A percentile compares a stretch with the other conserved stretches of the same genome.
These are phyloP conservation scores for Falco cherrug DNA, from an alignment of 2,797 vertebrate species.

Conservation along the genomic window DNA sequence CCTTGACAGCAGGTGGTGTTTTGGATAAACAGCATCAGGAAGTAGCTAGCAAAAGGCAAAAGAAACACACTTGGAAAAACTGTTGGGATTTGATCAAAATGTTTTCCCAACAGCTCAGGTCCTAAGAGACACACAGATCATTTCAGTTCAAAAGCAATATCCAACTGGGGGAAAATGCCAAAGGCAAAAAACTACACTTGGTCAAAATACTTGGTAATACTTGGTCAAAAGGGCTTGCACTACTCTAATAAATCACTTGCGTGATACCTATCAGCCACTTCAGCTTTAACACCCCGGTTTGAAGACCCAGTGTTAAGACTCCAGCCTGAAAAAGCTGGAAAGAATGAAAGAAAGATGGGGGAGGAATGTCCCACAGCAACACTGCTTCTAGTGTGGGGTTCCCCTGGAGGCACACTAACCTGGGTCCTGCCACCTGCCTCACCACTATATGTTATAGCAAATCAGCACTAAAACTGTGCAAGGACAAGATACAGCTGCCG, in stretches of 20 bases:
- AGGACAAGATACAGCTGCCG: background rate
- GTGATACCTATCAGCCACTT: background rate
- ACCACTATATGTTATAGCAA: background rate
- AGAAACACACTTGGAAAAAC: conserved; percentile 16
- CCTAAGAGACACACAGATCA: background rate
- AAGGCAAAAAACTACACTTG: background rate
- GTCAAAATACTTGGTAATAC: background rate
- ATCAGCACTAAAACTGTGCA: background rate
- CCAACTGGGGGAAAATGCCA: background rate
- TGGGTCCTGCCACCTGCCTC: background rate
- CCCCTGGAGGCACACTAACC: background rate
- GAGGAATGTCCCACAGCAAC: background rate
- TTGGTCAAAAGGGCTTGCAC: background rate
- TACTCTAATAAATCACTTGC: background rate
- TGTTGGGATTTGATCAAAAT: conserved; percentile 4
- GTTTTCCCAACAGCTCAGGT: conserved; percentile 19
- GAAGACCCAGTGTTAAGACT: background rate
- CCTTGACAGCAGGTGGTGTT: conserved; percentile 34
- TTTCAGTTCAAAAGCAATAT: conserved; percentile 21
- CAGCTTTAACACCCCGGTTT: background rate
- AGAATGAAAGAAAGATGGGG: background rate
- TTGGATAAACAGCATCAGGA: conserved; percentile 40
- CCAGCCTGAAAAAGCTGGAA: background rate
- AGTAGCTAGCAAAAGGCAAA: conserved; percentile 34
- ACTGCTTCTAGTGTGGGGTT: background rate